phyloP scores from a whole-genome alignment of 2,113 vertebrate genomes.

The Burhinus bistriatus region DNA sequence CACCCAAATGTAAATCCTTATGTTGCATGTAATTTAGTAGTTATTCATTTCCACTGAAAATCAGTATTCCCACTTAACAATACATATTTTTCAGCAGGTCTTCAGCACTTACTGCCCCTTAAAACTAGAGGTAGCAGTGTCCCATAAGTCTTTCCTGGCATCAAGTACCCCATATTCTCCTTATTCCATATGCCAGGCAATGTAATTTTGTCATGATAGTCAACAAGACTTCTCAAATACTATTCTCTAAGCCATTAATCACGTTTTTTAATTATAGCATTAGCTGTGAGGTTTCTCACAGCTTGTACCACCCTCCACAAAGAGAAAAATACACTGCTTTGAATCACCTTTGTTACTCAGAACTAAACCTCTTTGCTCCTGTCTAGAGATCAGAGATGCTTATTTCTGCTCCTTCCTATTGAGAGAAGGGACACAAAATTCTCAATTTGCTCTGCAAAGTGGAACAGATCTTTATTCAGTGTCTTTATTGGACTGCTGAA shows the following conservation, averaged over 20 bases:
- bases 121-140: neutral
- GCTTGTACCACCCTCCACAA: neutral
- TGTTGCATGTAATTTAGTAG: neutral
- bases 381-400: neutral
- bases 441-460: neutral
- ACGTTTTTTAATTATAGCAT: neutral
- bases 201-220: neutral
- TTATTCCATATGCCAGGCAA: neutral
- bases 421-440: neutral
- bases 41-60: slow-evolving; percentile 1
- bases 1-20: slow-evolving; percentile 23
- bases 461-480: neutral
- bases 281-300: neutral
- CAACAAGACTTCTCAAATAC: neutral
- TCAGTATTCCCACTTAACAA: neutral
- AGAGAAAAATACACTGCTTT: neutral
- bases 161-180: neutral
- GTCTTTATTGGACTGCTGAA: neutral
- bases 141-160: neutral
- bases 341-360: neutral
- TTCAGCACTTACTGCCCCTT: neutral
- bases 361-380: neutral
- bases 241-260: neutral
- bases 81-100: neutral
- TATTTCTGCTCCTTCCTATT: neutral